These are phyloP conservation scores for Nibea albiflora DNA, from an alignment of 2,113 vertebrate genomes.

Conservation along the genomic window DNA sequence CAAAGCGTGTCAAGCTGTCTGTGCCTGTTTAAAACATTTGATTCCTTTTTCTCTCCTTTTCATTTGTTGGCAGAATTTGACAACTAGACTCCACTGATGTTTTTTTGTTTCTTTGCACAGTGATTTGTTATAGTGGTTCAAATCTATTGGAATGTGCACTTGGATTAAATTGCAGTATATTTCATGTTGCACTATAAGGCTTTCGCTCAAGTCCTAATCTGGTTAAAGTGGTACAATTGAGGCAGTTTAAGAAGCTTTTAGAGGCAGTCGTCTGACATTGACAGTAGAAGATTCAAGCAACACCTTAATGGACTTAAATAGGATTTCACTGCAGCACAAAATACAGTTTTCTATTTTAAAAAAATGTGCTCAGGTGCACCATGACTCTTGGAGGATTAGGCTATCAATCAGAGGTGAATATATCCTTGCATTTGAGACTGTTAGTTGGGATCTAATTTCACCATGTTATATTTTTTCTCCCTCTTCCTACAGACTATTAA, in stretches of 20 bases:
- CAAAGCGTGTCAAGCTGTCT: neutral
- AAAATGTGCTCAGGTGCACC: conserved; percentile 1
- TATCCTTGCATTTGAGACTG: neutral
- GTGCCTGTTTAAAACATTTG: neutral
- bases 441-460: conserved; percentile 15
- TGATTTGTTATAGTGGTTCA: conserved; percentile 21
- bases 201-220: conserved; percentile 70
- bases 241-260: conserved; percentile 76
- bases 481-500: conserved; percentile 92
- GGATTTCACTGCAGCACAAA: conserved; percentile 59
- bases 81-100: neutral
- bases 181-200: conserved; percentile 57
- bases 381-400: conserved; percentile 21
- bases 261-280: conserved; percentile 66
- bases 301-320: conserved; percentile 67
- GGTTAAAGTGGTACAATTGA: conserved; percentile 76
- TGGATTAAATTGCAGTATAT: conserved; percentile 62
- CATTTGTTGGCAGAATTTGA: conserved; percentile 7
- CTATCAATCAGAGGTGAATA: conserved; percentile 21
- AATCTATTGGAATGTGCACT: conserved; percentile 17
- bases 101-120: conserved; percentile 7
- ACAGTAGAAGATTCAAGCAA: conserved; percentile 60
- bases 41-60: conserved; percentile 6
- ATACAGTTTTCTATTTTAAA: conserved; percentile 25
- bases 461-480: conserved; percentile 2